Evolutionary conservation across 2,888 invertebrate species (phyloP).

Genomic region (Mantis religiosa): DNA sequence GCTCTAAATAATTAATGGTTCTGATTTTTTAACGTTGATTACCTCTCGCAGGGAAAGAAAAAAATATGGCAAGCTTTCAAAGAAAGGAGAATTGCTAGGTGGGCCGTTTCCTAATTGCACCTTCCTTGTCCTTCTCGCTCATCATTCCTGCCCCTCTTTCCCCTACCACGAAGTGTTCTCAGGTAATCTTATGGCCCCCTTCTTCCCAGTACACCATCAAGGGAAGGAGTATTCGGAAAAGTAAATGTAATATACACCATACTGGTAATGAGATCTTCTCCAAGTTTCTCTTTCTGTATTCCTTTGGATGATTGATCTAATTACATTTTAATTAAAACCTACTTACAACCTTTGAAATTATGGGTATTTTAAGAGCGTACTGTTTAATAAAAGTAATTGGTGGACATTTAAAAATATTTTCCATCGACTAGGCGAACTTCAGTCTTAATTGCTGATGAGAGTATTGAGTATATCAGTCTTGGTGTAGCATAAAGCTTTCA

Average conservation of each 20-base stretch:
- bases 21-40: conserved; percentile 22
- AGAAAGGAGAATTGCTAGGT: not conserved
- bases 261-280: no score
- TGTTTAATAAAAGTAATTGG: no score
- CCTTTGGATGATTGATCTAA: no score
- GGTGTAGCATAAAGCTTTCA: no score
- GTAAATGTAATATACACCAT: not conserved
- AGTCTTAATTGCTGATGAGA: no score
- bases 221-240: not conserved
- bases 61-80: not conserved
- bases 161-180: not conserved
- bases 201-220: not conserved
- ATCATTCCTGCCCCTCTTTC: not conserved
- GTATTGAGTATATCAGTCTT: no score
- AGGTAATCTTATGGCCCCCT: not conserved
- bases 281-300: no score
- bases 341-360: no score
- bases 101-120: conserved; percentile 5
- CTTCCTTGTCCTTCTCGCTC: not conserved
- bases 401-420: no score
- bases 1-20: conserved; percentile 17
- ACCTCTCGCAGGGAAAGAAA: not conserved
- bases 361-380: no score
- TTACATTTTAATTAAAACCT: no score
- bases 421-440: no score